A percentile compares a stretch with the other conserved stretches of the same genome.
Evolutionary conservation across 2,113 vertebrate species (phyloP).

Genomic region (Campylomormyrus tamandua): DNA sequence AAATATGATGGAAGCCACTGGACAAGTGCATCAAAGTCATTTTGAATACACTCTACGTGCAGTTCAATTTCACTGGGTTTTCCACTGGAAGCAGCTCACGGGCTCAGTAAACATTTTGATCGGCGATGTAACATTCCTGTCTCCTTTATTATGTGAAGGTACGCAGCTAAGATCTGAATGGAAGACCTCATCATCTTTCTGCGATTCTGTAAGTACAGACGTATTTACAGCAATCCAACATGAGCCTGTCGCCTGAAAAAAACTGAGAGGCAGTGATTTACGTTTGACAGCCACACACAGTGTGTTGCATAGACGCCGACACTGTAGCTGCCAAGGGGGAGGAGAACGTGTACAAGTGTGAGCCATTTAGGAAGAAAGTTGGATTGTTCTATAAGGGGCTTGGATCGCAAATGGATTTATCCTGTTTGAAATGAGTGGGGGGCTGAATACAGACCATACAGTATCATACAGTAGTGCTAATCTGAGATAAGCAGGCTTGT

Average conservation of each 20-base stretch:
- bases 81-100: background rate
- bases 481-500: constrained; percentile 28
- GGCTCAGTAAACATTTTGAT: background rate
- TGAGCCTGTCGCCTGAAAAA: constrained; percentile 13
- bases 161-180: constrained; percentile 6
- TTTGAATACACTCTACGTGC: background rate
- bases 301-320: background rate
- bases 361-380: constrained; percentile 12
- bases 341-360: background rate
- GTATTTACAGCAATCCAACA: background rate
- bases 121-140: background rate
- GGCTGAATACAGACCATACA: background rate
- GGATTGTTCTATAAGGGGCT: constrained; percentile 14
- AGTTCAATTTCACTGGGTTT: background rate
- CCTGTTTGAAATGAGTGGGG: constrained; percentile 22
- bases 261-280: constrained; percentile 14
- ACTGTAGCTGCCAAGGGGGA: background rate
- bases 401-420: constrained; percentile 21
- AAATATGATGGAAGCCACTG: background rate
- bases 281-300: constrained; percentile 11
- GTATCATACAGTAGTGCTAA: constrained; percentile 15
- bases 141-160: background rate
- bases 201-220: background rate
- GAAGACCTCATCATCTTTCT: background rate
- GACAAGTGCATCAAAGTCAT: background rate